Percentiles rank a stretch among this genome's conserved stretches.
phyloP scores from a whole-genome alignment of 2,113 vertebrate genomes.

The Philantomba maxwellii region DNA sequence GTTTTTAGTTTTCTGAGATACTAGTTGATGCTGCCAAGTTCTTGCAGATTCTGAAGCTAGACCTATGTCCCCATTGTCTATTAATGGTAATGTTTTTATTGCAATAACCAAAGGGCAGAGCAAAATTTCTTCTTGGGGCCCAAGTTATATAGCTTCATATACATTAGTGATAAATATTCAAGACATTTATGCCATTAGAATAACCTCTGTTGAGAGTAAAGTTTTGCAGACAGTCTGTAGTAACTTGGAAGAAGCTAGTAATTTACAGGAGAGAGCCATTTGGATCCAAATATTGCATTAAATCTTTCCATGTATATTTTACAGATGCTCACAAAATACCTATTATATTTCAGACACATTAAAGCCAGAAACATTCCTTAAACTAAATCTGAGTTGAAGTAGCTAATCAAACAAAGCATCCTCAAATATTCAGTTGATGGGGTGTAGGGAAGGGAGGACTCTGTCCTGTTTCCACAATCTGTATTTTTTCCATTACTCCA shows the following conservation, averaged over 20 bases:
- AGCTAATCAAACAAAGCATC: neutral
- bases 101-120: neutral
- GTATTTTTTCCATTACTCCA: neutral
- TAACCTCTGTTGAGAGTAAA: neutral
- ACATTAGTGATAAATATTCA: neutral
- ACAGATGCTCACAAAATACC: neutral
- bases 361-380: constrained; percentile 9
- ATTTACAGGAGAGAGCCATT: neutral
- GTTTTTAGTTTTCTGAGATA: neutral
- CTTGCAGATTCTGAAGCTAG: neutral
- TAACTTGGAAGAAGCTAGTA: constrained; percentile 5
- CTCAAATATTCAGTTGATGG: neutral
- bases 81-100: neutral
- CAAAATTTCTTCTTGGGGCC: neutral
- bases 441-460: too few species aligned
- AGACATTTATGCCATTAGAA: neutral
- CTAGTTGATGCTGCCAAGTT: neutral
- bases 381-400: neutral
- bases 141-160: neutral
- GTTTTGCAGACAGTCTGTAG: neutral
- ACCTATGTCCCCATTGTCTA: neutral
- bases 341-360: neutral
- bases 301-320: neutral
- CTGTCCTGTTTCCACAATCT: neutral
- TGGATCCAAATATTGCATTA: neutral